A percentile compares a stretch with the other conserved stretches of the same genome.
phyloP scores from a whole-genome alignment of 2,888 invertebrate species.

The Drosophila melanocephala region DNA sequence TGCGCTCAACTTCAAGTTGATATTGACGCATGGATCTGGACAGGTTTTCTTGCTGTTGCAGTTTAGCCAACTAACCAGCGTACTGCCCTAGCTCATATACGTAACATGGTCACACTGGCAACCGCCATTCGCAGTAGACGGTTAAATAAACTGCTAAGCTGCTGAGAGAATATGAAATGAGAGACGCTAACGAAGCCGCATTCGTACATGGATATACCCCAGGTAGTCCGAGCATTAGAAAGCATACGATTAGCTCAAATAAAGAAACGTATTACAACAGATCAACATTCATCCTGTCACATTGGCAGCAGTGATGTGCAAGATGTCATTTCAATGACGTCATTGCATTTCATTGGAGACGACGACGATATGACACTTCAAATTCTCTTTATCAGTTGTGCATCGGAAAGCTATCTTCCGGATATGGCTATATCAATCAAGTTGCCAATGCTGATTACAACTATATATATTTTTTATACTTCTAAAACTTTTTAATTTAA shows the following conservation, averaged over 20 bases:
- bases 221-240: neutral
- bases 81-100: neutral
- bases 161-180: neutral
- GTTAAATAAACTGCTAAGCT: neutral
- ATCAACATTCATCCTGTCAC: neutral
- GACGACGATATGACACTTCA: neutral
- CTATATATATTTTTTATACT: neutral
- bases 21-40: slow-evolving; percentile 11
- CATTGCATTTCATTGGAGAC: slow-evolving; percentile 2
- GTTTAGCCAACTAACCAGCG: neutral
- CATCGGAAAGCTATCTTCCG: neutral
- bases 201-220: neutral
- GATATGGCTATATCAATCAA: neutral
- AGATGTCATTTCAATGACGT: slow-evolving; percentile 18
- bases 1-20: slow-evolving; percentile 5
- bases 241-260: neutral
- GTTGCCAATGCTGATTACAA: neutral
- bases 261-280: neutral
- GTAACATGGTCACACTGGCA: neutral
- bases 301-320: slow-evolving; percentile 5
- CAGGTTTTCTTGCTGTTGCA: neutral
- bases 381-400: neutral
- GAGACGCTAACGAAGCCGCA: neutral
- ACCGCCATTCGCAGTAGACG: neutral
- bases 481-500: neutral